These are phyloP conservation scores for Perizoma flavofasciatum DNA, from an alignment of 2,888 invertebrate species.

Conservation along the genomic window DNA sequence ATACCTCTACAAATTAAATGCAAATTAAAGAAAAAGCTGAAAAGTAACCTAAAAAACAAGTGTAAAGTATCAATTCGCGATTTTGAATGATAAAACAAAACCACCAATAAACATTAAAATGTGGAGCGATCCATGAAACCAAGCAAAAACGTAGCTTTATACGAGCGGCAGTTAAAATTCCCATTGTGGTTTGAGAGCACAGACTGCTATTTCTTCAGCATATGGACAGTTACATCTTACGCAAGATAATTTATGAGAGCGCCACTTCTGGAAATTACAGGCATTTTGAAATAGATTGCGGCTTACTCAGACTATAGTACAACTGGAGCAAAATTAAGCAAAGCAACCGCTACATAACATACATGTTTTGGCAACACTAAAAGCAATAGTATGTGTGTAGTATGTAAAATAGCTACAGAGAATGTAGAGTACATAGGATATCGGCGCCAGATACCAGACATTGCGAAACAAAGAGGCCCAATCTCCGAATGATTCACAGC, in stretches of 20 bases:
- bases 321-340: too few relatives aligned
- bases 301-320: not conserved
- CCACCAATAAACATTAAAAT: not conserved
- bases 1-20: too few relatives aligned
- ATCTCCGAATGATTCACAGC: slow-evolving; percentile 17
- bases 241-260: slow-evolving; percentile 11
- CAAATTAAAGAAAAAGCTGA: too few relatives aligned
- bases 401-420: too few relatives aligned
- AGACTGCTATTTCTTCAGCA: slow-evolving; percentile 1
- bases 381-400: too few relatives aligned
- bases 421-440: not conserved
- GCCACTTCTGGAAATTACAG: slow-evolving; percentile 1
- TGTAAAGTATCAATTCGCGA: too few relatives aligned
- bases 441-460: slow-evolving; percentile 22
- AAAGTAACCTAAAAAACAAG: too few relatives aligned
- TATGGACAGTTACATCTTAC: slow-evolving; percentile 4
- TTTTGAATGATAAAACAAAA: too few relatives aligned
- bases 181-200: slow-evolving; percentile 15
- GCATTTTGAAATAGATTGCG: slow-evolving; percentile 1
- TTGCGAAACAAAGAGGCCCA: slow-evolving; percentile 23
- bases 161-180: slow-evolving; percentile 9
- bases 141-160: slow-evolving; percentile 1
- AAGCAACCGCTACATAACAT: too few relatives aligned
- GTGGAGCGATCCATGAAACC: slow-evolving; percentile 13
- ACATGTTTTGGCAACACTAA: slow-evolving; percentile 4